These are phyloP conservation scores for Larimichthys polyactis DNA, from an alignment of 2,113 vertebrate species.

Conservation along the genomic window DNA sequence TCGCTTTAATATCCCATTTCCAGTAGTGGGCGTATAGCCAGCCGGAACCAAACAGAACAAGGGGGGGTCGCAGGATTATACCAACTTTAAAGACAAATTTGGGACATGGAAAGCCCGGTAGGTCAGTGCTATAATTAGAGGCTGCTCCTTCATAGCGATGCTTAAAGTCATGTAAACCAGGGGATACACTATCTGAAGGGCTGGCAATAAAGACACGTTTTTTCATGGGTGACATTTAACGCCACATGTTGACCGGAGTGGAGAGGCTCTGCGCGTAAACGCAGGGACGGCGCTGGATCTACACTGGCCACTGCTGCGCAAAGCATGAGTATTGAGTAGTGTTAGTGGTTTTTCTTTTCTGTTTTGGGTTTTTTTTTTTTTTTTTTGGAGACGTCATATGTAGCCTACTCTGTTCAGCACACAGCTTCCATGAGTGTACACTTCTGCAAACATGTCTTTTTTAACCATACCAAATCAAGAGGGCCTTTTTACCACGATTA, in stretches of 20 bases:
- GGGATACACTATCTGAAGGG: constrained; percentile 60
- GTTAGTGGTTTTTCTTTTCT: neutral
- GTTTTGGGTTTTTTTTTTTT: neutral
- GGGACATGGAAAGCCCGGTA: constrained; percentile 60
- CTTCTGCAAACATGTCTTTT: constrained; percentile 78
- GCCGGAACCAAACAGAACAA: constrained; percentile 59
- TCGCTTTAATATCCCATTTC: constrained; percentile 12
- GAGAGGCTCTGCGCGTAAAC: constrained; percentile 45
- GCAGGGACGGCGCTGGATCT: constrained; percentile 43
- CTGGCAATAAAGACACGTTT: constrained; percentile 49
- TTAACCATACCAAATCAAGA: constrained; percentile 80
- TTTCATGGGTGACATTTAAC: constrained; percentile 73
- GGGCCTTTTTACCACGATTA: constrained; percentile 74
- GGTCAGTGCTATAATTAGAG: constrained; percentile 83
- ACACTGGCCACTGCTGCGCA: constrained; percentile 46
- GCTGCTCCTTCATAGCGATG: constrained; percentile 50
- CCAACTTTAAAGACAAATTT: constrained; percentile 67
- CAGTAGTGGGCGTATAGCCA: constrained; percentile 59
- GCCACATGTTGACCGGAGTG: constrained; percentile 53
- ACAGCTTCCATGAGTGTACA: neutral
- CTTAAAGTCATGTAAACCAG: constrained; percentile 62
- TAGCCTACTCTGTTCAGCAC: neutral
- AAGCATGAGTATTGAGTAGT: constrained; percentile 28
- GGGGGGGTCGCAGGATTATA: constrained; percentile 67
- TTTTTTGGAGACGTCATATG: constrained; percentile 51